Conservation (phyloP, 1,140 invertebrate genomes). For the Lutraria rhynchaena region DNA sequence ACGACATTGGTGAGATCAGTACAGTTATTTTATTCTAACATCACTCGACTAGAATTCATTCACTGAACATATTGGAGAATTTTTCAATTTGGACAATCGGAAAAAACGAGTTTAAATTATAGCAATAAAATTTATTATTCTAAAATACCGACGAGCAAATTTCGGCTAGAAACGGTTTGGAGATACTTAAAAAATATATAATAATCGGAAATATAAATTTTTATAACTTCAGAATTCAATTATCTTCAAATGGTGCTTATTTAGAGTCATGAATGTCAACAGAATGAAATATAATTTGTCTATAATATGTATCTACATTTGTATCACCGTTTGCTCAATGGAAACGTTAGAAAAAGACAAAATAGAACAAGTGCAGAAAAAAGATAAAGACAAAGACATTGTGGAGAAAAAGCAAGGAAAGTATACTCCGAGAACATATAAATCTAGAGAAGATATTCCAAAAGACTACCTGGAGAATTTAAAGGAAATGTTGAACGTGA, state of each 20-base stretch:
- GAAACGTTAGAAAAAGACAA: slow-evolving; percentile 10
- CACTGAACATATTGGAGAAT: too few species aligned
- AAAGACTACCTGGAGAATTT: slow-evolving; percentile 33
- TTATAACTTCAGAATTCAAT: neutral
- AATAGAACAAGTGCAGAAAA: neutral
- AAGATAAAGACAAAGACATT: neutral
- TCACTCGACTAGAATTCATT: too few species aligned
- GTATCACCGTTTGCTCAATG: slow-evolving; percentile 38
- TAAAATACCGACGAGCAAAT: too few species aligned
- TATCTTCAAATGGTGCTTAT: neutral
- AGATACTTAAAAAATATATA: neutral
- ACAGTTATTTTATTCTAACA: too few species aligned
- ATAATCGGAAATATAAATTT: neutral
- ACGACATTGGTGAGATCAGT: too few species aligned
- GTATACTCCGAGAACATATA: slow-evolving; percentile 2
- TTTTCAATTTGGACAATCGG: too few species aligned
- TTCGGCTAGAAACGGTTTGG: too few species aligned
- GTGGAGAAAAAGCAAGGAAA: neutral
- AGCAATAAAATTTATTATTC: neutral
- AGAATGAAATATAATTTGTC: slow-evolving; percentile 45
- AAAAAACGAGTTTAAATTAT: neutral
- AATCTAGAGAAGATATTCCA: slow-evolving; percentile 34
- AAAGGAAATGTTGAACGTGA: slow-evolving; percentile 25
- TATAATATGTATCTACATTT: slow-evolving; percentile 28
- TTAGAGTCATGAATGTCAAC: neutral